Evolutionary conservation across 2,888 invertebrate species (phyloP), one percentile per base, ranked within the genome.

Genomic region (Oxystoma pomonae): DNA sequence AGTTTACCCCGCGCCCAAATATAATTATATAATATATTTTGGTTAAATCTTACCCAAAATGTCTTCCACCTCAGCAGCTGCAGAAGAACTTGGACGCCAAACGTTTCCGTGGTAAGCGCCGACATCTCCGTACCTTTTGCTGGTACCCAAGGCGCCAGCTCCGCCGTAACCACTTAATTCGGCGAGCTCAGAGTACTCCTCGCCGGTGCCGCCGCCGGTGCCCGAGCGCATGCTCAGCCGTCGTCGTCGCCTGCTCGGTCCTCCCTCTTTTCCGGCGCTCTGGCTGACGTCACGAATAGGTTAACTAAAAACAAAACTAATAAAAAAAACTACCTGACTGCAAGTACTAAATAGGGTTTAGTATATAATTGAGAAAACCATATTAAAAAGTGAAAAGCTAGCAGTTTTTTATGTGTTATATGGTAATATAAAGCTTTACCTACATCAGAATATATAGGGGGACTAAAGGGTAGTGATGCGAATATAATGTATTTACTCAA

Each of bases 61-160:
- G 80, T 84, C 84, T 75, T 85, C 80, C 78, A 85, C 81, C 81
- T 85, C 80, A 80, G 85, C 84, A 57, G 69, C 70, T 82, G 82
- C 35, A 3, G 35, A 35, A 35, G 35, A 35, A 35, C 35, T 35
- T 12, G 35, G 12, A 35, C 35, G 35, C 35, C 35, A 35, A 35
- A 7, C 3, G 35, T 35, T 35, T 3, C 35, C 35, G 12, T 35
- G 35, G 35, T 35, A 83, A 82, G 81, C 84, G 82, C 81, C 83
- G 82, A 82, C n/a, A n/a, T n/a, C n/a, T n/a, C n/a, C n/a, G n/a
- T n/a, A n/a, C n/a, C n/a, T n/a, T n/a, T n/a, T 84, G 83, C 82
- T 83, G 77, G 80, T 83, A 83, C 75, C 84, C 78, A 78, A 84
- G 80, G 81, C 84, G 83, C 63, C 55, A 61, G 83, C 82, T 82